Conservation (phyloP, 2,888 invertebrate genomes). For the Neoascia interrupta region DNA sequence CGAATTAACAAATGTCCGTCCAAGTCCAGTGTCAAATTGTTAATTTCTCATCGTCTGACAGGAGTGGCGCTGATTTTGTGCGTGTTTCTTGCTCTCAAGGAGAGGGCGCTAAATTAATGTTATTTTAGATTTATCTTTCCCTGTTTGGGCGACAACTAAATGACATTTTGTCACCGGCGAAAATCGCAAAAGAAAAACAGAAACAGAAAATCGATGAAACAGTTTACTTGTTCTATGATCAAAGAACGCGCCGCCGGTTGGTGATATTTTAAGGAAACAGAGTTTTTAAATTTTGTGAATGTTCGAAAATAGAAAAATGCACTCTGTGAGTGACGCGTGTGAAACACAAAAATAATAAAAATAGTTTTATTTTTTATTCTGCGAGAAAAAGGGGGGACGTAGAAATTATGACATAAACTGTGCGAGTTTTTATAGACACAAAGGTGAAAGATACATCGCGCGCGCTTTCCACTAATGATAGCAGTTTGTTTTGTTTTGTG, state of each 20-base stretch:
- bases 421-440: background rate
- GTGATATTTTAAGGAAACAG: constrained; percentile 27
- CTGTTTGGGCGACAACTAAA: constrained; percentile 13
- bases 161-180: constrained; percentile 27
- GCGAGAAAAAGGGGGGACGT: background rate
- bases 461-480: background rate
- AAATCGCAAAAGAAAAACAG: background rate
- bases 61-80: background rate
- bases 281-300: background rate
- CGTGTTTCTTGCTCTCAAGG: constrained; percentile 6
- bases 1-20: background rate
- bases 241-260: constrained; percentile 28
- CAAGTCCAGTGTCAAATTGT: constrained; percentile 60
- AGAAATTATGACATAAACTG: constrained; percentile 30
- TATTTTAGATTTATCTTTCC: constrained; percentile 27
- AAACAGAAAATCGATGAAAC: background rate
- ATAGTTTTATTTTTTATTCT: constrained; percentile 18
- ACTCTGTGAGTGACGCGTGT: constrained; percentile 26
- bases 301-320: constrained; percentile 31
- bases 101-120: constrained; percentile 19
- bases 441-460: background rate
- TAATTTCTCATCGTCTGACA: constrained; percentile 36
- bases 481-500: background rate
- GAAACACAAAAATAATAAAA: constrained; percentile 26
- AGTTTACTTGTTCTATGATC: constrained; percentile 5